phyloP scores from a whole-genome alignment of 2,797 vertebrate species.

The Stomatorhinus walkeri region DNA sequence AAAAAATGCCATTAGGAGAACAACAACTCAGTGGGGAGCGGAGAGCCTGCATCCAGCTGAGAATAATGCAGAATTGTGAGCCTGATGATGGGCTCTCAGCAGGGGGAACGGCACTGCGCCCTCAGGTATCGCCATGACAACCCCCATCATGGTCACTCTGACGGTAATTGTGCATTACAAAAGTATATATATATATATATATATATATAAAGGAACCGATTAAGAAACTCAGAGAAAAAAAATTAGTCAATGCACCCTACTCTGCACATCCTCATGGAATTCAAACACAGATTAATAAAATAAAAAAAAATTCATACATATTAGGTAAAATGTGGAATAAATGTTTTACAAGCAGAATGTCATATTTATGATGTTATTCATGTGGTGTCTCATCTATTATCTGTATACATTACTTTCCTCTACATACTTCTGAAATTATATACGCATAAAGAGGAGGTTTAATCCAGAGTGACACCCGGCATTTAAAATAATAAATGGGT shows the following conservation, averaged over 20 bases:
- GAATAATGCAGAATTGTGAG: neutral
- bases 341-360: neutral
- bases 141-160: neutral
- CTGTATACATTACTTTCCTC: neutral
- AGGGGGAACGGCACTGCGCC: neutral
- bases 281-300: neutral
- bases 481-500: neutral
- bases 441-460: neutral
- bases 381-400: neutral
- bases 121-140: conserved; percentile 2
- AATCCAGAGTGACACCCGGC: neutral
- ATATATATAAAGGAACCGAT: neutral
- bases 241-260: neutral
- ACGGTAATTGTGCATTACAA: neutral
- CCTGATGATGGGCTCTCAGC: neutral
- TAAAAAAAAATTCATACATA: neutral
- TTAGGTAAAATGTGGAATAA: neutral
- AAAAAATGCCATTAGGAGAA: neutral
- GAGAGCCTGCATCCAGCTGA: neutral
- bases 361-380: neutral
- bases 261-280: neutral
- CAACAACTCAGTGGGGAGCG: neutral
- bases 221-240: neutral
- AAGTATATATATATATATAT: too few relatives aligned
- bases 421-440: neutral